These are phyloP conservation scores for Grapholita molesta DNA, from an alignment of 1,140 invertebrate species.

Conservation along the genomic window DNA sequence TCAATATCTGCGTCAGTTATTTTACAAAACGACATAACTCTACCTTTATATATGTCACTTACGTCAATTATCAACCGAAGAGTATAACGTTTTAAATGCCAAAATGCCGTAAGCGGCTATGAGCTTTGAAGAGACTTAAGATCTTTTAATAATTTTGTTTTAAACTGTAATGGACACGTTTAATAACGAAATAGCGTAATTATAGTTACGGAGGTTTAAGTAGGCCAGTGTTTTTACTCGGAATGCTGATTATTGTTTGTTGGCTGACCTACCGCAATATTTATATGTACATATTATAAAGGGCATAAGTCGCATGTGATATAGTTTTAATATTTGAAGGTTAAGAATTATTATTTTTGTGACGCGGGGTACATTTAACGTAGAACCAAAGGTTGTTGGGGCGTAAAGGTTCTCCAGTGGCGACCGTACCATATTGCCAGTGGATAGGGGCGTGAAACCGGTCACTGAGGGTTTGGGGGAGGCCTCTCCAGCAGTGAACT, in stretches of 20 bases:
- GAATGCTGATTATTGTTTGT: constrained; percentile 12
- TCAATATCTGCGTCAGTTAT: constrained; percentile 16
- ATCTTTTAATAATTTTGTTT: neutral
- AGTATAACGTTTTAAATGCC: neutral
- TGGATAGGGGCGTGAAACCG: too few species aligned
- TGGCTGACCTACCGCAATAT: constrained; percentile 9
- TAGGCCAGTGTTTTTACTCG: constrained; percentile 2
- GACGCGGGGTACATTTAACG: too few species aligned
- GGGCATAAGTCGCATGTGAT: neutral
- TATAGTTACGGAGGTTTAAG: neutral
- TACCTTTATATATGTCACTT: neutral
- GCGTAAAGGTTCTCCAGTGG: too few species aligned
- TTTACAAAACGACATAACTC: neutral
- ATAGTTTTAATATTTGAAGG: too few species aligned
- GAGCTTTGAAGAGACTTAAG: neutral
- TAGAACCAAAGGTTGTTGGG: too few species aligned
- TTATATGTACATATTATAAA: neutral
- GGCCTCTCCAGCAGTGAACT: too few species aligned
- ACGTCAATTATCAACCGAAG: neutral
- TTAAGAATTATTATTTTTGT: too few species aligned
- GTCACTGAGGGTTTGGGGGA: too few species aligned
- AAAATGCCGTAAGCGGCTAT: neutral
- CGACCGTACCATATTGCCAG: too few species aligned
- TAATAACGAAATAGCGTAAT: neutral
- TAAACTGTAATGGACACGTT: neutral